phyloP scores from a whole-genome alignment of 2,888 invertebrate genomes.

The Odontocerum albicorne region DNA sequence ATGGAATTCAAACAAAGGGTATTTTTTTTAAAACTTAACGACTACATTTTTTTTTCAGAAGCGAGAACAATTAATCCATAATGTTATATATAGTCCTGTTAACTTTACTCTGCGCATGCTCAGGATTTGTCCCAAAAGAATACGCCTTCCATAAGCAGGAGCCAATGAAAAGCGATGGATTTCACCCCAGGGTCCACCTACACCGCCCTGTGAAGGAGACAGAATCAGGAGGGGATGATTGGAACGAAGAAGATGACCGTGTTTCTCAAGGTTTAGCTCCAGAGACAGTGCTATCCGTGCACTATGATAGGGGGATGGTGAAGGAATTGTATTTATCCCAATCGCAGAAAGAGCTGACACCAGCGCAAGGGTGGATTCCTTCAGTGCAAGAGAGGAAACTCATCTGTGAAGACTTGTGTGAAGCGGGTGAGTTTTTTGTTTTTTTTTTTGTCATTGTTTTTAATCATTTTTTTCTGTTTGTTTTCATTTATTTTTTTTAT shows the following conservation, averaged over 20 bases:
- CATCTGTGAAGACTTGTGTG: conserved; percentile 54
- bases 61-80: background rate
- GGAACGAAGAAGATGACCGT: conserved; percentile 24
- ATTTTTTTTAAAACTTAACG: background rate
- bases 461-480: background rate
- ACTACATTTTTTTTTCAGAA: background rate
- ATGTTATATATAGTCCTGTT: conserved; percentile 1
- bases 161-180: conserved; percentile 6
- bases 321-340: conserved; percentile 55
- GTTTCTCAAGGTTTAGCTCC: conserved; percentile 42
- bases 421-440: conserved; percentile 46
- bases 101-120: conserved; percentile 20
- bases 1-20: too few relatives aligned
- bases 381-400: conserved; percentile 47
- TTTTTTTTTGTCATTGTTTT: background rate
- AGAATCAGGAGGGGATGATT: background rate
- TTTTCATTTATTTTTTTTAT: background rate
- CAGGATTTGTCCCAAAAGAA: background rate
- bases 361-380: conserved; percentile 40
- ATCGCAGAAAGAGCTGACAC: conserved; percentile 45
- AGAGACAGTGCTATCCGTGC: conserved; percentile 53
- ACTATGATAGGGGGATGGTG: conserved; percentile 52
- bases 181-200: conserved; percentile 1
- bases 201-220: conserved; percentile 3
- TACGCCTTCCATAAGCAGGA: conserved; percentile 8